phyloP scores from a whole-genome alignment of 2,888 invertebrate species.

The Amphipoea oculea region DNA sequence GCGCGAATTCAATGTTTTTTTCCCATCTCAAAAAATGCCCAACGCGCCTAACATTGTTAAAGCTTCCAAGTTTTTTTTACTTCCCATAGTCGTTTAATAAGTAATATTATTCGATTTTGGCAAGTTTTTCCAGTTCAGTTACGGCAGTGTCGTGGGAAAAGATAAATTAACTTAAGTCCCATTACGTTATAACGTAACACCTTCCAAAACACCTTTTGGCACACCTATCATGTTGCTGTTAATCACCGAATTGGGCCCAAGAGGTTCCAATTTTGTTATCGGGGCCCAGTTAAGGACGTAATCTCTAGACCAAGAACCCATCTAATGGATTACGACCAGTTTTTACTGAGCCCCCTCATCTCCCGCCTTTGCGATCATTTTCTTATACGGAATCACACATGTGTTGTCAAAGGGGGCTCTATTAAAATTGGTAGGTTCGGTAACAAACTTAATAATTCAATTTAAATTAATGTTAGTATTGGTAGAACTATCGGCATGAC shows the following conservation, averaged over 20 bases:
- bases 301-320: conserved; percentile 70
- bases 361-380: neutral
- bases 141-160: conserved; percentile 3
- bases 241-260: conserved; percentile 78
- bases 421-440: conserved; percentile 60
- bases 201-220: conserved; percentile 65
- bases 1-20: too few relatives aligned
- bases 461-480: conserved; percentile 73
- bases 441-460: conserved; percentile 72
- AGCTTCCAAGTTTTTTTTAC: neutral
- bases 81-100: neutral
- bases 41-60: too few relatives aligned
- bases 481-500: conserved; percentile 59
- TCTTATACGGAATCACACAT: conserved; percentile 27
- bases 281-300: conserved; percentile 63
- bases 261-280: conserved; percentile 71
- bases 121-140: neutral
- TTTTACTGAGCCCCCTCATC: conserved; percentile 55
- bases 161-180: conserved; percentile 71
- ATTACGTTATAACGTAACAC: conserved; percentile 75
- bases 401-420: conserved; percentile 54
- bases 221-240: conserved; percentile 72
- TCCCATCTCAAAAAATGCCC: too few relatives aligned
- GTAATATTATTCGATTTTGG: neutral
- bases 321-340: conserved; percentile 68